Evolutionary conservation across 1,140 invertebrate species (phyloP).

Genomic region (Drosophila serrata): DNA sequence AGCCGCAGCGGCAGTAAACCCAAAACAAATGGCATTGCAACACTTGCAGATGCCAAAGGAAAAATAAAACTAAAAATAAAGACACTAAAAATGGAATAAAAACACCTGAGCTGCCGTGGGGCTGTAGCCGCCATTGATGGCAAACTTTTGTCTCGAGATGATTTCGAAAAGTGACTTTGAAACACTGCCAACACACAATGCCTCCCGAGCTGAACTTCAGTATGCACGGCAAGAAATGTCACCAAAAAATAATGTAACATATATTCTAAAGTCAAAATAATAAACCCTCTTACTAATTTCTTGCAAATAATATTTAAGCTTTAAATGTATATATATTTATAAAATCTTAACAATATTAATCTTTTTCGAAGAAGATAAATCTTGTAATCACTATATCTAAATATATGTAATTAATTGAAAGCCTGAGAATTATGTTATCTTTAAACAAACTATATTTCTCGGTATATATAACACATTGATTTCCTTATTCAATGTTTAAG

Average conservation of each 20-base stretch:
- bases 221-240: slow-evolving; percentile 22
- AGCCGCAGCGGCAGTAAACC: slow-evolving; percentile 38
- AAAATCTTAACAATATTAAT: neutral
- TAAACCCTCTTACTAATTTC: neutral
- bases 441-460: no score
- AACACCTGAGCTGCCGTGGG: slow-evolving; percentile 50
- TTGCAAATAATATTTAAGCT: neutral
- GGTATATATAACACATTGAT: no score
- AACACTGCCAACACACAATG: slow-evolving; percentile 33
- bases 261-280: neutral
- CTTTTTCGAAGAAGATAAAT: neutral
- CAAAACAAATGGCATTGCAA: slow-evolving; percentile 68
- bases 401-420: neutral
- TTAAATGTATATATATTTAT: neutral
- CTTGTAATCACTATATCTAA: neutral
- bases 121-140: slow-evolving; percentile 51
- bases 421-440: no score
- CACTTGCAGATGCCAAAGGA: slow-evolving; percentile 58
- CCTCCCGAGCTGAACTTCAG: slow-evolving; percentile 49
- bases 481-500: neutral
- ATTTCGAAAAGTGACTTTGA: slow-evolving; percentile 59
- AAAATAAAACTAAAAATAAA: slow-evolving; percentile 42
- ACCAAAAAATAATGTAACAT: neutral
- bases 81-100: slow-evolving; percentile 37
- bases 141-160: slow-evolving; percentile 59